Evolutionary conservation across 1,140 invertebrate genomes (phyloP).

Genomic region (Oryzaephilus surinamensis): DNA sequence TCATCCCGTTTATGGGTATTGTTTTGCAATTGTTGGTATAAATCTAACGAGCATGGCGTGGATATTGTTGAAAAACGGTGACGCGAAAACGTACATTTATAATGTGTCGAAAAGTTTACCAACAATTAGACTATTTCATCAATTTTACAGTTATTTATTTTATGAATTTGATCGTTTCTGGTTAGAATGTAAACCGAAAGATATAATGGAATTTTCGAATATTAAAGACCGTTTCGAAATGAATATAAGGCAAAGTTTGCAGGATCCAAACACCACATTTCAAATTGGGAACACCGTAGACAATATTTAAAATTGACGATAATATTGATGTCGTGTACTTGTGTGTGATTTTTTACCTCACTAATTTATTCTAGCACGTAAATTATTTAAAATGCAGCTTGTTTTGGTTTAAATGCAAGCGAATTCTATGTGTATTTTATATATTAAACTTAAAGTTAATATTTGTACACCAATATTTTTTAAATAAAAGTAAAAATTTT

Average conservation of each 20-base stretch:
- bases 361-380: too few relatives aligned
- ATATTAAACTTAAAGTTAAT: too few relatives aligned
- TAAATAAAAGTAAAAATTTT: too few relatives aligned
- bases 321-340: too few relatives aligned
- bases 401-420: too few relatives aligned
- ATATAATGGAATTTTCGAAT: slow-evolving; percentile 90
- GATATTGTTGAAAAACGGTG: slow-evolving; percentile 65
- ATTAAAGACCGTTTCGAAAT: slow-evolving; percentile 78
- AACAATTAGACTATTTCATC: slow-evolving; percentile 75
- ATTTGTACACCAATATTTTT: too few relatives aligned
- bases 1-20: slow-evolving; percentile 82
- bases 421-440: too few relatives aligned
- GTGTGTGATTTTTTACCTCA: too few relatives aligned
- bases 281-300: slow-evolving; percentile 59
- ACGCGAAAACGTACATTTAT: slow-evolving; percentile 86
- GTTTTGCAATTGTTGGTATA: slow-evolving; percentile 85
- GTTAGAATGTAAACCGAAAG: slow-evolving; percentile 78
- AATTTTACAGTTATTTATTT: slow-evolving; percentile 89
- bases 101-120: slow-evolving; percentile 65
- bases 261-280: slow-evolving; percentile 54
- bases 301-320: slow-evolving; percentile 26
- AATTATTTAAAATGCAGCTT: too few relatives aligned
- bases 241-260: slow-evolving; percentile 50
- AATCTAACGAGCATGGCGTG: slow-evolving; percentile 89
- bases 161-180: slow-evolving; percentile 90